phyloP scores from a whole-genome alignment of 2,797 vertebrate genomes.

The Megalops cyprinoides region DNA sequence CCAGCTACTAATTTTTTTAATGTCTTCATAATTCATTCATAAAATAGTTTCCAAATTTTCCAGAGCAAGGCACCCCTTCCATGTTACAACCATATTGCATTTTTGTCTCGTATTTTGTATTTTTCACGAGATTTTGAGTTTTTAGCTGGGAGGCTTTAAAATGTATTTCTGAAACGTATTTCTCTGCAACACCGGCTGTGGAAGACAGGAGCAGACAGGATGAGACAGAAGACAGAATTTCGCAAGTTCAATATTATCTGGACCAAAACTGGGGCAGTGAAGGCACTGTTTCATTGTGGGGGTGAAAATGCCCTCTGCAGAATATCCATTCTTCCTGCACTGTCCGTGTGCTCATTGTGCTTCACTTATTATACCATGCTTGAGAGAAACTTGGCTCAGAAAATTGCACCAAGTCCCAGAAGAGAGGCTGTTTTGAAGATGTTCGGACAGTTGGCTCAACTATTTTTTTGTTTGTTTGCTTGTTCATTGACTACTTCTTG shows the following conservation, averaged over 20 bases:
- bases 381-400: not conserved
- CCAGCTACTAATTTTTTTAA: no score
- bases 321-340: not conserved
- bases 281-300: not conserved
- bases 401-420: not conserved
- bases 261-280: slow-evolving; percentile 6
- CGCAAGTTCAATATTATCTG: not conserved
- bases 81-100: not conserved
- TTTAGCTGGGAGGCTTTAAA: not conserved
- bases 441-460: not conserved
- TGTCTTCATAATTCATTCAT: not conserved
- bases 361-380: not conserved
- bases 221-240: not conserved
- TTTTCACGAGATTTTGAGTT: slow-evolving; percentile 10
- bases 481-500: not conserved
- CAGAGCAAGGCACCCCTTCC: not conserved
- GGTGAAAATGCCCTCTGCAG: not conserved
- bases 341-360: not conserved
- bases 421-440: not conserved
- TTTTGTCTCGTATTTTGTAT: not conserved
- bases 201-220: not conserved
- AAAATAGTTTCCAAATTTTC: not conserved
- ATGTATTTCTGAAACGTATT: not conserved
- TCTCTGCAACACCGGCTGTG: not conserved
- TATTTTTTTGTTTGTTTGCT: not conserved